phyloP scores from a whole-genome alignment of 2,113 vertebrate species.

The Gila orcuttii region DNA sequence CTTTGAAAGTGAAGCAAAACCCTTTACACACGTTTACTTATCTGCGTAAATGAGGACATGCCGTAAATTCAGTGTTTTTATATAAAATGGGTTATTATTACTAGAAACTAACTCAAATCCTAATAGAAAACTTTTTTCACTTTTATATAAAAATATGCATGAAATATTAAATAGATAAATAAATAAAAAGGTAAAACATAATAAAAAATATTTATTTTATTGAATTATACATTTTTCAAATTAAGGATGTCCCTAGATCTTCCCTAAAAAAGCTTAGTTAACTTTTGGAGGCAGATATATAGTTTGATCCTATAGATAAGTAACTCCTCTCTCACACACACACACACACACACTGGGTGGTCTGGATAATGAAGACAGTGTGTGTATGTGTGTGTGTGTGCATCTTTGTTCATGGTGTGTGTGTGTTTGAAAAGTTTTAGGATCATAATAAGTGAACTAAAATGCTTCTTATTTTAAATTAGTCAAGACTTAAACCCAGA shows the following conservation, averaged over 20 bases:
- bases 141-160: neutral
- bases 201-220: neutral
- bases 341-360: slow-evolving; percentile 47
- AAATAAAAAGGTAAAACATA: neutral
- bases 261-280: neutral
- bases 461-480: slow-evolving; percentile 26
- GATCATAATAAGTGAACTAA: slow-evolving; percentile 1
- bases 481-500: slow-evolving; percentile 2
- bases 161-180: neutral
- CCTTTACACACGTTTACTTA: neutral
- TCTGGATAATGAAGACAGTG: slow-evolving; percentile 31
- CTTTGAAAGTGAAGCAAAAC: neutral
- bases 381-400: neutral
- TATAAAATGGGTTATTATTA: neutral
- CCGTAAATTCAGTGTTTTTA: neutral
- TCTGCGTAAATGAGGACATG: neutral
- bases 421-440: slow-evolving; percentile 15
- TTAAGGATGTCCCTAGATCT: neutral
- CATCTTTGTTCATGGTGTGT: slow-evolving; percentile 13
- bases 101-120: neutral
- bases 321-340: neutral
- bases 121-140: neutral
- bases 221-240: neutral
- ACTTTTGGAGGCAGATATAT: neutral
- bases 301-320: neutral